A percentile compares a stretch with the other conserved stretches of the same genome.
Evolutionary conservation across 2,888 invertebrate genomes (phyloP).

Genomic region (Protodeltote pygarga): DNA sequence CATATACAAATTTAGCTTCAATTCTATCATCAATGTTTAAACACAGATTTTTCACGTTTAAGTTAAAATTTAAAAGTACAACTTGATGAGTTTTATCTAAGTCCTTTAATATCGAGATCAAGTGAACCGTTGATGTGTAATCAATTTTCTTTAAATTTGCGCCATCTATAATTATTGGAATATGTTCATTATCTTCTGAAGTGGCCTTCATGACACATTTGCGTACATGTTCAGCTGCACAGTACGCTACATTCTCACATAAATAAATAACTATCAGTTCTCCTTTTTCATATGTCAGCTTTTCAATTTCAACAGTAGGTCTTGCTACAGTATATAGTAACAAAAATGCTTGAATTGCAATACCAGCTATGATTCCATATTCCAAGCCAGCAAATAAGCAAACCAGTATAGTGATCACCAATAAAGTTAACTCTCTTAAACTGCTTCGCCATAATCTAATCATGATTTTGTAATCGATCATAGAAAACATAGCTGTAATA

Average conservation of each 20-base stretch:
- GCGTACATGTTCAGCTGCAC: slow-evolving; percentile 75
- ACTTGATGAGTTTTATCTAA: slow-evolving; percentile 66
- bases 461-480: slow-evolving; percentile 90
- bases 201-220: slow-evolving; percentile 58
- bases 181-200: slow-evolving; percentile 38
- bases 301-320: slow-evolving; percentile 61
- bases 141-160: slow-evolving; percentile 69
- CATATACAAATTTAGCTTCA: slow-evolving; percentile 61
- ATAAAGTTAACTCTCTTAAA: slow-evolving; percentile 82
- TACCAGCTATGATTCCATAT: slow-evolving; percentile 75
- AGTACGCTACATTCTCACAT: slow-evolving; percentile 69
- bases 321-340: slow-evolving; percentile 69
- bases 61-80: slow-evolving; percentile 69
- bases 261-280: slow-evolving; percentile 64
- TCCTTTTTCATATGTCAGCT: slow-evolving; percentile 55
- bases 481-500: slow-evolving; percentile 95
- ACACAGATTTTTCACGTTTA: slow-evolving; percentile 63
- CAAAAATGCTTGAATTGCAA: slow-evolving; percentile 67
- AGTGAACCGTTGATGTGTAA: slow-evolving; percentile 72
- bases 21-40: slow-evolving; percentile 61
- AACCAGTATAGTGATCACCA: slow-evolving; percentile 62
- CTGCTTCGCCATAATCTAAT: slow-evolving; percentile 92
- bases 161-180: slow-evolving; percentile 69
- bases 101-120: slow-evolving; percentile 70
- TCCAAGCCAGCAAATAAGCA: slow-evolving; percentile 72